Percentiles rank a stretch among this genome's conserved stretches.
These are phyloP conservation scores for Nomada goodeniana DNA, from an alignment of 2,888 invertebrate species.

Conservation along the genomic window DNA sequence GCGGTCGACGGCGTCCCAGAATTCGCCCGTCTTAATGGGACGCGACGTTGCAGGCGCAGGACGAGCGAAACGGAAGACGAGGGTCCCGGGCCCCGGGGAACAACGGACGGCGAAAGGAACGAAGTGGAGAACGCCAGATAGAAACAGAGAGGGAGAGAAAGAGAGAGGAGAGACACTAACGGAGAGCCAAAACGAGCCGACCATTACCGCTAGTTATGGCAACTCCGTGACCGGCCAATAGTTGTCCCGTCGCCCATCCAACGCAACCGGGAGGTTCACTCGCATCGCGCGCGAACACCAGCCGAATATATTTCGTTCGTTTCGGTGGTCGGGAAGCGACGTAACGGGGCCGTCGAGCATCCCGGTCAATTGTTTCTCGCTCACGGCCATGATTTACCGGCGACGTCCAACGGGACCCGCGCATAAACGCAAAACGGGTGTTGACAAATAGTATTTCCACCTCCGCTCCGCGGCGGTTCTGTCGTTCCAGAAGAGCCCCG, in stretches of 20 bases:
- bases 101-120: slow-evolving; percentile 20
- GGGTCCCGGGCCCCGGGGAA: not conserved
- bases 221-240: slow-evolving; percentile 75
- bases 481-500: too few relatives aligned
- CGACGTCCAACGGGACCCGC: slow-evolving; percentile 58
- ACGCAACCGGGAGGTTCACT: slow-evolving; percentile 16
- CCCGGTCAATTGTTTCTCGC: slow-evolving; percentile 73
- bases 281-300: not conserved
- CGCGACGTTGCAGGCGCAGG: slow-evolving; percentile 39
- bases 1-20: not conserved
- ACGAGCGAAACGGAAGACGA: slow-evolving; percentile 14
- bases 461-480: not conserved
- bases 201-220: slow-evolving; percentile 76
- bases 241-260: slow-evolving; percentile 54
- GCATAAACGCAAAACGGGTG: slow-evolving; percentile 72
- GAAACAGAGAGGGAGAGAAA: not conserved
- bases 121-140: slow-evolving; percentile 17
- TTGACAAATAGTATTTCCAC: slow-evolving; percentile 76
- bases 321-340: not conserved
- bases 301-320: slow-evolving; percentile 17
- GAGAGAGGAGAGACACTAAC: slow-evolving; percentile 18
- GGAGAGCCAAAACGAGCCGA: slow-evolving; percentile 63
- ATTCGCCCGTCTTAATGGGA: slow-evolving; percentile 27
- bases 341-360: slow-evolving; percentile 44
- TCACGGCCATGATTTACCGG: slow-evolving; percentile 73